These are phyloP conservation scores for Ophioninae sp. DNA, from an alignment of 2,888 invertebrate genomes.

Conservation along the genomic window DNA sequence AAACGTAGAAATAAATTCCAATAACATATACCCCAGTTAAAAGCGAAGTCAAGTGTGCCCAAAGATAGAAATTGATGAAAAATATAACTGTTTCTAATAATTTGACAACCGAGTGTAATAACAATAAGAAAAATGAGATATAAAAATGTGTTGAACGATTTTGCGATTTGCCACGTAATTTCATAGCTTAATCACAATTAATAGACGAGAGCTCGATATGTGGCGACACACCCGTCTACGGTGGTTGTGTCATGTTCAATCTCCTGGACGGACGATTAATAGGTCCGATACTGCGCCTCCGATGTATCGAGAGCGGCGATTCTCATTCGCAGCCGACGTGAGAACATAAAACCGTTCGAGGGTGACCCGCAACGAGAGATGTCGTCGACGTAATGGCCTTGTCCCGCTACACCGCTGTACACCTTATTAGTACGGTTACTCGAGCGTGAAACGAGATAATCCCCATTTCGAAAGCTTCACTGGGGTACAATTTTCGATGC, in stretches of 20 bases:
- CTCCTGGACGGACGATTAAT: conserved; percentile 26
- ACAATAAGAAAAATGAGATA: background rate
- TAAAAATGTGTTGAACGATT: background rate
- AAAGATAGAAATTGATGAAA: too few species aligned
- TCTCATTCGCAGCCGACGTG: conserved; percentile 35
- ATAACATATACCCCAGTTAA: too few species aligned
- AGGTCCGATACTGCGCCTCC: conserved; percentile 2
- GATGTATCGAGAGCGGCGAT: background rate
- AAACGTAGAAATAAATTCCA: too few species aligned
- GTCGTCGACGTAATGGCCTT: conserved; percentile 18
- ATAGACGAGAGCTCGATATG: background rate
- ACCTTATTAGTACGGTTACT: conserved; percentile 21
- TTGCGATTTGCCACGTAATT: background rate
- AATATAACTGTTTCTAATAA: too few species aligned
- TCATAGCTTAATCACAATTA: background rate
- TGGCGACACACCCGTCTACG: background rate
- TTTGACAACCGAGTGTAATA: background rate
- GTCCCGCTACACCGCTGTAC: background rate
- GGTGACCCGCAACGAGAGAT: conserved; percentile 6
- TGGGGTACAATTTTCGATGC: conserved; percentile 8
- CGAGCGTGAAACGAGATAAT: conserved; percentile 42
- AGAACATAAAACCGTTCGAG: conserved; percentile 27
- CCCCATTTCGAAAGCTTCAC: conserved; percentile 63
- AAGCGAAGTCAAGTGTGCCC: too few species aligned
- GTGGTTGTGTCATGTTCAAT: background rate